Conservation (phyloP, 2,888 invertebrate species). For the Steromphala cineraria region DNA sequence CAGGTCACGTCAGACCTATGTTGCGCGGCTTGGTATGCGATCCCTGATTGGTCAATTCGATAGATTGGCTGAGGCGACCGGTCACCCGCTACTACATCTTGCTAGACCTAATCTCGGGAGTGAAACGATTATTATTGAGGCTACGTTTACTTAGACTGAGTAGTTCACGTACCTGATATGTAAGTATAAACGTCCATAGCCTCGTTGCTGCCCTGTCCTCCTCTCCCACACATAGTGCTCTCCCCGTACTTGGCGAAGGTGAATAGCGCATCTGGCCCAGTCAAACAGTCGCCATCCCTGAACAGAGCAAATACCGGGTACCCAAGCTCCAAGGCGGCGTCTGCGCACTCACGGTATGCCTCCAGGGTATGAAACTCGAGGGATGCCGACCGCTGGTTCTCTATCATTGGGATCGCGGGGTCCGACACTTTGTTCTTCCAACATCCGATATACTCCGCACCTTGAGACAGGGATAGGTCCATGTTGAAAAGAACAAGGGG, state of each 20-base stretch:
- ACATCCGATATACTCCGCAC: slow-evolving; percentile 50
- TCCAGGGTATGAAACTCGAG: slow-evolving; percentile 37
- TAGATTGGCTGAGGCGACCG: too few relatives aligned
- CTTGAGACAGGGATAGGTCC: slow-evolving; percentile 23
- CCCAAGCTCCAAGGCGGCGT: slow-evolving; percentile 45
- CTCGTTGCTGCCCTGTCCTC: slow-evolving; percentile 38
- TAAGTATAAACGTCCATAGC: slow-evolving; percentile 53
- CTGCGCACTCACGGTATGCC: slow-evolving; percentile 44
- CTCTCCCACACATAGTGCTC: slow-evolving; percentile 37
- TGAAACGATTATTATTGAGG: too few relatives aligned
- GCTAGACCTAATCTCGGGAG: too few relatives aligned
- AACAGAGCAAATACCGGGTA: slow-evolving; percentile 47
- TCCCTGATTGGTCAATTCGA: too few relatives aligned
- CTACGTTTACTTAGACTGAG: too few relatives aligned
- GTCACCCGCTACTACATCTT: too few relatives aligned
- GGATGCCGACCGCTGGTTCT: slow-evolving; percentile 31
- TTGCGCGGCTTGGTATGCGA: too few relatives aligned
- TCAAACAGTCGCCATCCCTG: slow-evolving; percentile 50
- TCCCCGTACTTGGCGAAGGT: slow-evolving; percentile 40
- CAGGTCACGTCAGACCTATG: too few relatives aligned
- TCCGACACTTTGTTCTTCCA: slow-evolving; percentile 38
- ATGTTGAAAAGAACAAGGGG: too few relatives aligned
- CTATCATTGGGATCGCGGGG: slow-evolving; percentile 43
- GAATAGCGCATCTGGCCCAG: slow-evolving; percentile 39
- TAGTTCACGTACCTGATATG: slow-evolving; percentile 38